Conservation (phyloP, 2,113 vertebrate genomes). For the Eira barbara region DNA sequence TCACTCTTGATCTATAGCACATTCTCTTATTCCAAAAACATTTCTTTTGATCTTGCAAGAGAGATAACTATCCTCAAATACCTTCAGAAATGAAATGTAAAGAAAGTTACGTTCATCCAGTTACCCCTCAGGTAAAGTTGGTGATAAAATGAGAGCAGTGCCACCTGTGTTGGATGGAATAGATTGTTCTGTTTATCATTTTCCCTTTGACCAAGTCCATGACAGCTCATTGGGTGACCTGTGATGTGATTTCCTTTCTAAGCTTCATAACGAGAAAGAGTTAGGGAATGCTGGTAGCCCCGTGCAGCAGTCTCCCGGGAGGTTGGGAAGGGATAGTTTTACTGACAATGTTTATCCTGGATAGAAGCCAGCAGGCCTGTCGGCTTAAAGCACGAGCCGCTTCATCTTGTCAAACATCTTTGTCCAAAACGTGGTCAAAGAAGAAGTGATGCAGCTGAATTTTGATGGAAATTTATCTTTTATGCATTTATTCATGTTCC, state of each 20-base stretch:
- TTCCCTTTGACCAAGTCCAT: background rate
- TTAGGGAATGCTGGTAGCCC: conserved; percentile 6
- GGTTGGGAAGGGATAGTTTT: conserved; percentile 33
- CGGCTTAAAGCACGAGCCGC: background rate
- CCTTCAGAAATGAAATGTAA: conserved; percentile 9
- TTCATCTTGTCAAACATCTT: conserved; percentile 54
- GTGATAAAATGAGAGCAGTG: background rate
- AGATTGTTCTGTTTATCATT: background rate
- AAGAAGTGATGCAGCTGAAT: conserved; percentile 25
- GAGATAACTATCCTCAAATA: background rate
- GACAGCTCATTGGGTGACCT: background rate
- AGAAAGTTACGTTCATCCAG: background rate
- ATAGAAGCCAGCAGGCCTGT: conserved; percentile 54
- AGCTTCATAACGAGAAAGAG: background rate
- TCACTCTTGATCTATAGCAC: background rate
- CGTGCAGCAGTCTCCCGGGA: conserved; percentile 26
- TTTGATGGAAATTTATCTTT: conserved; percentile 30
- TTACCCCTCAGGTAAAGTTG: background rate
- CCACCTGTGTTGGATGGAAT: background rate
- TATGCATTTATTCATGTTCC: background rate
- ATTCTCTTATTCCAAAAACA: background rate
- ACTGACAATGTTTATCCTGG: conserved; percentile 63
- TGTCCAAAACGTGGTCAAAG: conserved; percentile 30
- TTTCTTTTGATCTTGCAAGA: conserved; percentile 38
- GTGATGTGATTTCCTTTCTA: background rate